Percentiles rank a stretch among this genome's conserved stretches.
Evolutionary conservation across 2,113 vertebrate species (phyloP).

Genomic region (Peromyscus californicus): DNA sequence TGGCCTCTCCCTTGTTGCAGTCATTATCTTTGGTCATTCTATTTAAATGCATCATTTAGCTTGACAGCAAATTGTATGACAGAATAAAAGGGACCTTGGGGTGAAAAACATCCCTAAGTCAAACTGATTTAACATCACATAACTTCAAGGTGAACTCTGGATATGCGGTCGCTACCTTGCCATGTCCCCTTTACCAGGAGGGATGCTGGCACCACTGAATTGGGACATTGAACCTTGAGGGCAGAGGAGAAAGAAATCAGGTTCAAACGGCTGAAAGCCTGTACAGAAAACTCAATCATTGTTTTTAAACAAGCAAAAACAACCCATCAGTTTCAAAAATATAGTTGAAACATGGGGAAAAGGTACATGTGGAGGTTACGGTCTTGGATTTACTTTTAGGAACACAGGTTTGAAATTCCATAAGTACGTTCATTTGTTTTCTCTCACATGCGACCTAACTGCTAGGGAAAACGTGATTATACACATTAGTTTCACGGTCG

Average conservation of each 20-base stretch:
- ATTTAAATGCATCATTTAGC: conserved; percentile 81
- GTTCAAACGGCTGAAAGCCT: background rate
- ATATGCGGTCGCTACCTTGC: conserved; percentile 33
- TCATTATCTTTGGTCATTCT: conserved; percentile 75
- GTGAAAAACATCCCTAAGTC: conserved; percentile 62
- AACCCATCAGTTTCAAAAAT: background rate
- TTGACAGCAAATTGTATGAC: conserved; percentile 73
- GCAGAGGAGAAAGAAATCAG: conserved; percentile 1
- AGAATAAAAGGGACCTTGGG: conserved; percentile 72
- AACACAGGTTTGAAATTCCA: background rate
- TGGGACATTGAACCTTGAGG: conserved; percentile 51
- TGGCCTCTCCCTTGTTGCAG: conserved; percentile 59
- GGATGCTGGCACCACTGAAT: conserved; percentile 44
- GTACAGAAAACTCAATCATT: background rate
- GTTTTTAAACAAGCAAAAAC: background rate
- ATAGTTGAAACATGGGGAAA: conserved; percentile 19
- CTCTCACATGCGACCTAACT: background rate
- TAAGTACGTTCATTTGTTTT: background rate
- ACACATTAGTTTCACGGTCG: background rate
- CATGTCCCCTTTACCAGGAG: conserved; percentile 20
- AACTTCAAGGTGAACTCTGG: conserved; percentile 61
- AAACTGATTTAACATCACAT: conserved; percentile 71
- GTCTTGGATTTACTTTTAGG: background rate
- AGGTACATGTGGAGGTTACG: background rate
- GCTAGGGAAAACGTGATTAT: background rate